These are phyloP conservation scores for Himalopsyche phryganea DNA, from an alignment of 1,140 invertebrate genomes.

Conservation along the genomic window DNA sequence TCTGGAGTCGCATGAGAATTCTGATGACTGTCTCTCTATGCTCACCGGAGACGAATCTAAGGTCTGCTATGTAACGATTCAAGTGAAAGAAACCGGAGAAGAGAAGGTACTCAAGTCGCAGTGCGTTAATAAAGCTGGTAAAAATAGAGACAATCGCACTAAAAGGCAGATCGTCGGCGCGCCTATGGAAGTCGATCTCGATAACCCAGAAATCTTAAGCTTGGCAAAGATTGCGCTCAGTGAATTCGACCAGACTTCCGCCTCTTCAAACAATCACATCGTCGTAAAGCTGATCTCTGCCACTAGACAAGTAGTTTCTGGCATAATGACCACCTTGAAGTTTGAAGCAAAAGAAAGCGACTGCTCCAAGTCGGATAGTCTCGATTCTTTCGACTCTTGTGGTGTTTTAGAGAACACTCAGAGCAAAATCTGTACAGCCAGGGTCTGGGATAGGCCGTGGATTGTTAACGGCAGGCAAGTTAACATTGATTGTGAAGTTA, in stretches of 20 bases:
- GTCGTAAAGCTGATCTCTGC: slow-evolving; percentile 38
- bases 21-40: slow-evolving; percentile 3
- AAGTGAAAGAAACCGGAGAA: slow-evolving; percentile 37
- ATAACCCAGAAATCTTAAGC: slow-evolving; percentile 31
- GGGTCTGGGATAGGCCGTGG: slow-evolving; percentile 52
- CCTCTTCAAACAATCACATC: slow-evolving; percentile 42
- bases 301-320: slow-evolving; percentile 32
- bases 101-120: slow-evolving; percentile 41
- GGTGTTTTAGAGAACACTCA: slow-evolving; percentile 41
- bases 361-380: slow-evolving; percentile 44
- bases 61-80: slow-evolving; percentile 40
- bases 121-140: slow-evolving; percentile 35
- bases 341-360: slow-evolving; percentile 46
- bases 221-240: slow-evolving; percentile 42
- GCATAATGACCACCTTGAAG: slow-evolving; percentile 28
- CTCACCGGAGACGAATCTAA: slow-evolving; percentile 31
- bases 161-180: neutral
- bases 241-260: slow-evolving; percentile 47
- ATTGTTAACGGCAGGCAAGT: too few species aligned
- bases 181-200: neutral
- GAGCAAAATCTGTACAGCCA: slow-evolving; percentile 51
- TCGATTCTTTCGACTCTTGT: slow-evolving; percentile 36
- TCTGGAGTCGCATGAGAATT: slow-evolving; percentile 29
- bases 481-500: too few species aligned
- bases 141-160: slow-evolving; percentile 6